Evolutionary conservation across 2,888 invertebrate genomes (phyloP), one percentile per base, ranked within the genome.

Genomic region (Perizoma flavofasciatum): DNA sequence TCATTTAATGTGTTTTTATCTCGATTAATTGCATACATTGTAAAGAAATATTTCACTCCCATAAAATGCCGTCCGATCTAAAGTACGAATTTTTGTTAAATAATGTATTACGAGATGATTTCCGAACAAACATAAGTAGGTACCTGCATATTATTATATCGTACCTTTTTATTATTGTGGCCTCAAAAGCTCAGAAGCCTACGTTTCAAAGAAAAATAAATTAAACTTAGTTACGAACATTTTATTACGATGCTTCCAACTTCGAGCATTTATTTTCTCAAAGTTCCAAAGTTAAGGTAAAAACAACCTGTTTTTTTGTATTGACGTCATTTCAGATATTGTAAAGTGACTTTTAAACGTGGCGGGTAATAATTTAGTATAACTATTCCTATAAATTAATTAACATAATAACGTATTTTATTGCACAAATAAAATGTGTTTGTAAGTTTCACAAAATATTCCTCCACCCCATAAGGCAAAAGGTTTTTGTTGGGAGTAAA

Each of bases 201-300:
- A n/a, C n/a, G 50, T 54, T 50, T 44, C n/a, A 50, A 65, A 59
- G 43, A 48, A 63, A 58, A 57, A 56, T 55, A 61, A 60, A 56
- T 64, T 60, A 45, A 56, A 62, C 55, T 59, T 51, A 50, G 55
- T 50, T 45, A 55, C 49, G 46, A 62, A 49, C 61, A 63, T 62
- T 60, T 22, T 63, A 58, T 65, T 62, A 60, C 57, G 59, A 55
- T 62, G 57, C 55, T 57, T 37, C 65, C 34, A 68, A 68, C 61
- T 70, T 70, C 37, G 58, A 52, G 56, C 65, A 66, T 70, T 70
- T 63, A 66, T 68, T 64, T 63, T 63, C 54, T 44, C 47, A 49
- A 55, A 50, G 60, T 59, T 61, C 9, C 57, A 48, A 63, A 68
- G 57, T 61, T 56, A 7, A 37, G 52, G 58, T 53, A 58, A 68